A percentile compares a stretch with the other conserved stretches of the same genome.
Evolutionary conservation across 2,888 invertebrate species (phyloP).

Genomic region (Volucella bombylans): DNA sequence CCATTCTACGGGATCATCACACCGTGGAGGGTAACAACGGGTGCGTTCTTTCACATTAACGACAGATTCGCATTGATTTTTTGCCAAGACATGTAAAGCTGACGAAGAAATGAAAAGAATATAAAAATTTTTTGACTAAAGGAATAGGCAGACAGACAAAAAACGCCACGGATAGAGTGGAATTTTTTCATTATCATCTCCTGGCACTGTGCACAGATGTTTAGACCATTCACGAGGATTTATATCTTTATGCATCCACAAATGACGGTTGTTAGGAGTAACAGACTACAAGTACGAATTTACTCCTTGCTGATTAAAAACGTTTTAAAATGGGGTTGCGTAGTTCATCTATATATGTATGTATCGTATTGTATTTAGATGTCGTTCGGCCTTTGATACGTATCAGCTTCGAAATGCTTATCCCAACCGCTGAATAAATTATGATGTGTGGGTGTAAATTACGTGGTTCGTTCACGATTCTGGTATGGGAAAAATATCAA

Average conservation of each 20-base stretch:
- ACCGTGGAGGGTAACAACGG: neutral
- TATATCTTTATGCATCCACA: constrained; percentile 49
- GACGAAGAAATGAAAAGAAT: constrained; percentile 1
- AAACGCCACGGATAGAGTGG: constrained; percentile 24
- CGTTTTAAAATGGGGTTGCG: constrained; percentile 50
- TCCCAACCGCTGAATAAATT: constrained; percentile 59
- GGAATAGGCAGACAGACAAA: constrained; percentile 13
- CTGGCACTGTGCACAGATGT: constrained; percentile 37
- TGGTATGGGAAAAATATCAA: constrained; percentile 31
- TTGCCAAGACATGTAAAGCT: no score
- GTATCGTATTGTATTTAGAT: neutral
- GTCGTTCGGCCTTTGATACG: constrained; percentile 12
- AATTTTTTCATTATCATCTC: constrained; percentile 60
- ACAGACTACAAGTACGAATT: constrained; percentile 36
- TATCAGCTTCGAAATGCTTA: constrained; percentile 5
- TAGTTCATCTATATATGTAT: neutral
- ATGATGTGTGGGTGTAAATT: constrained; percentile 49
- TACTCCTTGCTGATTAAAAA: constrained; percentile 59
- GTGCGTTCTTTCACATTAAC: constrained; percentile 8
- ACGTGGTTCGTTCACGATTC: constrained; percentile 27
- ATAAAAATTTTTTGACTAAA: constrained; percentile 20
- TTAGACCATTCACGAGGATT: constrained; percentile 54
- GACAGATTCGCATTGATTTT: no score
- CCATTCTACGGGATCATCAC: constrained; percentile 6
- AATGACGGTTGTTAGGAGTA: constrained; percentile 55